These are phyloP conservation scores for Thyatira batis DNA, from an alignment of 2,888 invertebrate species.

Conservation along the genomic window DNA sequence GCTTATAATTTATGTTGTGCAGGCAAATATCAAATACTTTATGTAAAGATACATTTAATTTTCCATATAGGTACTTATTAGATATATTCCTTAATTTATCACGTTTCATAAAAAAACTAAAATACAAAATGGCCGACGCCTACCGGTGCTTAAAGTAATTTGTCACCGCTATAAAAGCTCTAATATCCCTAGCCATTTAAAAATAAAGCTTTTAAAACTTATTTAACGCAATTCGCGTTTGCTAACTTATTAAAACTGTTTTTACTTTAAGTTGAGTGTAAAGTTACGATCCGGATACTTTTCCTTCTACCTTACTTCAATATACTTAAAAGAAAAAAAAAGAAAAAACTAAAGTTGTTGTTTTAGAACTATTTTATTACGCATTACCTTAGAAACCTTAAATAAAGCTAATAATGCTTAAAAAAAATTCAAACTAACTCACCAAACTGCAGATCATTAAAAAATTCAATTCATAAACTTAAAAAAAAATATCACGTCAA, in stretches of 20 bases:
- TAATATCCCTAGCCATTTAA: neutral
- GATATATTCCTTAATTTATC: too few species aligned
- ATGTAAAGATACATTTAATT: too few species aligned
- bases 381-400: too few species aligned
- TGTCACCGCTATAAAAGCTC: neutral
- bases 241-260: slow-evolving; percentile 33
- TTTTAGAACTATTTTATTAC: too few species aligned
- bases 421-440: neutral
- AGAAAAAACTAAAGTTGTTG: slow-evolving; percentile 21
- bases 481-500: slow-evolving; percentile 28
- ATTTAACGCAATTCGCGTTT: slow-evolving; percentile 27
- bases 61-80: too few species aligned
- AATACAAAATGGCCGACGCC: neutral
- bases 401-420: slow-evolving; percentile 4
- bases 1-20: too few species aligned
- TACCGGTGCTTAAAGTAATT: neutral
- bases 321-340: slow-evolving; percentile 28
- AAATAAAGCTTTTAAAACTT: slow-evolving; percentile 11
- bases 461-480: neutral
- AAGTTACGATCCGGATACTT: slow-evolving; percentile 31
- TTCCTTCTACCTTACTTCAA: slow-evolving; percentile 27
- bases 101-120: neutral
- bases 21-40: neutral
- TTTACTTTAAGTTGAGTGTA: slow-evolving; percentile 19
- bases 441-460: neutral